A percentile compares a stretch with the other conserved stretches of the same genome.
Evolutionary conservation across 2,888 invertebrate genomes (phyloP).

Genomic region (Mantis religiosa): DNA sequence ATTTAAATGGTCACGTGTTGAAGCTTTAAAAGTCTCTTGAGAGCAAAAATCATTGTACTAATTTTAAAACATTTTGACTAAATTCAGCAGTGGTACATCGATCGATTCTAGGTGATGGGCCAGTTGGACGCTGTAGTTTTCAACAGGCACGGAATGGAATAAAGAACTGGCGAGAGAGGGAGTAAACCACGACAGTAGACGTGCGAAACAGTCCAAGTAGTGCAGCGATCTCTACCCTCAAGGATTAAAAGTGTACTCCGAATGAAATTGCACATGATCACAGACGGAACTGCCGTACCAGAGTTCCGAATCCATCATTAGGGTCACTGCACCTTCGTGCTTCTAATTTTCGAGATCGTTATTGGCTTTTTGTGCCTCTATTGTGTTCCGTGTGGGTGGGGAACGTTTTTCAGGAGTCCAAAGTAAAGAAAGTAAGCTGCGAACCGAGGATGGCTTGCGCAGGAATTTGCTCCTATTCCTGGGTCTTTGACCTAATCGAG

Average conservation of each 20-base stretch:
- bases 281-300: not conserved
- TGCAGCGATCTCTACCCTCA: not conserved
- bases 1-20: no score
- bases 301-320: not conserved
- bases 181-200: not conserved
- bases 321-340: not conserved
- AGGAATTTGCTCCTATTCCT: no score
- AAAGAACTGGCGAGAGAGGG: not conserved
- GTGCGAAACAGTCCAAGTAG: not conserved
- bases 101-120: no score
- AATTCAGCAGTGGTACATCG: no score
- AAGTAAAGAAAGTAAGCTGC: not conserved
- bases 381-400: not conserved
- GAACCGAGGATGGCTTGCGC: not conserved
- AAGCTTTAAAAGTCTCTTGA: no score
- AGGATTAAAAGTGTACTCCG: not conserved
- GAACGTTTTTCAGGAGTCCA: not conserved
- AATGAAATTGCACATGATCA: not conserved
- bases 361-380: not conserved
- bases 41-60: no score
- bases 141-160: not conserved
- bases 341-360: not conserved
- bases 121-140: not conserved
- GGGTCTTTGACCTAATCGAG: no score
- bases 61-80: no score